Conservation (phyloP, 2,888 invertebrate genomes). For the Apodemia mormo region DNA sequence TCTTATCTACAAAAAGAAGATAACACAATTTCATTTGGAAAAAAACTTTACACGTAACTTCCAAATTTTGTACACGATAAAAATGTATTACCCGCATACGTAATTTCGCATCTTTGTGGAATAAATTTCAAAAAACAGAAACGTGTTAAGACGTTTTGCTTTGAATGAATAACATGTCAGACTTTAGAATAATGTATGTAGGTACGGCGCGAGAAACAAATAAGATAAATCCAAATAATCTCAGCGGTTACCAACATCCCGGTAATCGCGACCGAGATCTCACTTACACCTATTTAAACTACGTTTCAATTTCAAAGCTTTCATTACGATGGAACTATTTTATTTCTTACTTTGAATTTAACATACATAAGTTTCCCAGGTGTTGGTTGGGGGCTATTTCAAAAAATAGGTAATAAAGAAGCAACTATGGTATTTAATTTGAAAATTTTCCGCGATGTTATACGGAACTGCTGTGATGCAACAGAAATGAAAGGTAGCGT, state of each 20-base stretch:
- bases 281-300: too few relatives aligned
- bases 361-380: too few relatives aligned
- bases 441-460: too few relatives aligned
- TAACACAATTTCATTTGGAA: not conserved
- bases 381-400: too few relatives aligned
- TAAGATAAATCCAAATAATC: constrained; percentile 7
- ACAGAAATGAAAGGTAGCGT: too few relatives aligned
- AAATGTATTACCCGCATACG: constrained; percentile 23
- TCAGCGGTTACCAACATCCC: not conserved
- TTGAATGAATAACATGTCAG: constrained; percentile 39
- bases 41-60: not conserved
- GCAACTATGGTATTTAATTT: too few relatives aligned
- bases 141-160: constrained; percentile 33
- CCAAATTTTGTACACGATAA: constrained; percentile 20
- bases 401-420: too few relatives aligned
- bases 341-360: too few relatives aligned
- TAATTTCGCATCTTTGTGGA: constrained; percentile 20
- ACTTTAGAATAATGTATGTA: constrained; percentile 21
- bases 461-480: too few relatives aligned
- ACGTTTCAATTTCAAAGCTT: too few relatives aligned
- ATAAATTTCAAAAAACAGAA: constrained; percentile 31
- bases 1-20: not conserved
- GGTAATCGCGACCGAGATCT: not conserved
- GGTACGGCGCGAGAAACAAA: not conserved
- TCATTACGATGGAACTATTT: too few relatives aligned